A percentile compares a stretch with the other conserved stretches of the same genome.
Conservation (phyloP, 1,140 invertebrate genomes). For the Paramacrobiotus metropolitanus region DNA sequence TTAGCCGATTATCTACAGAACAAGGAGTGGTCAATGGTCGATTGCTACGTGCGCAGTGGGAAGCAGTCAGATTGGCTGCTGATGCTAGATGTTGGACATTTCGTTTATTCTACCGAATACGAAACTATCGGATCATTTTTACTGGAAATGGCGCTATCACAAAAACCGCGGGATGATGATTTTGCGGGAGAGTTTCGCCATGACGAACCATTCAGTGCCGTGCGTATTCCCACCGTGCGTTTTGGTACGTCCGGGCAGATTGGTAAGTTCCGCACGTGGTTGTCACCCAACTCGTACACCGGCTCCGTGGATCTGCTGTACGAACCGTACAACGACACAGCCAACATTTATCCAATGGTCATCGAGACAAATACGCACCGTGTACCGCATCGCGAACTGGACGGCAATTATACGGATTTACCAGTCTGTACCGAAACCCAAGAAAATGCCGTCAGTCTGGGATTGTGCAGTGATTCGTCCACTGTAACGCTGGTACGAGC, state of each 20-base stretch:
- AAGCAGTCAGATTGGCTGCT: neutral
- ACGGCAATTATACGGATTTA: neutral
- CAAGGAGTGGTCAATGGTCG: conserved; percentile 4
- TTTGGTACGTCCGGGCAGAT: neutral
- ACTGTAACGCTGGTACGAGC: neutral
- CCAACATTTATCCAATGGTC: neutral
- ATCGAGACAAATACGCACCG: neutral
- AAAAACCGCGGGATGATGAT: neutral
- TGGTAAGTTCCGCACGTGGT: neutral
- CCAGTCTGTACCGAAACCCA: neutral
- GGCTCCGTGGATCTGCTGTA: neutral
- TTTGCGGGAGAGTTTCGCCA: neutral
- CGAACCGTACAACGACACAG: neutral
- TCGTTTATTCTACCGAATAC: neutral
- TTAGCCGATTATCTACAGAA: neutral
- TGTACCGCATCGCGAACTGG: neutral
- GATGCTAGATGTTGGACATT: neutral
- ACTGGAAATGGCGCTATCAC: too few relatives aligned
- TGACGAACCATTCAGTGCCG: neutral
- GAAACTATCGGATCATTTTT: neutral
- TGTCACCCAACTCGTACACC: neutral
- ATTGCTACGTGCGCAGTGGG: neutral
- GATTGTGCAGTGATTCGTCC: neutral
- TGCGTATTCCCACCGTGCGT: neutral
- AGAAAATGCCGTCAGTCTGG: neutral